Percentiles rank a stretch among this genome's conserved stretches.
These are phyloP conservation scores for Elymnias hypermnestra DNA, from an alignment of 1,140 invertebrate species.

Conservation along the genomic window DNA sequence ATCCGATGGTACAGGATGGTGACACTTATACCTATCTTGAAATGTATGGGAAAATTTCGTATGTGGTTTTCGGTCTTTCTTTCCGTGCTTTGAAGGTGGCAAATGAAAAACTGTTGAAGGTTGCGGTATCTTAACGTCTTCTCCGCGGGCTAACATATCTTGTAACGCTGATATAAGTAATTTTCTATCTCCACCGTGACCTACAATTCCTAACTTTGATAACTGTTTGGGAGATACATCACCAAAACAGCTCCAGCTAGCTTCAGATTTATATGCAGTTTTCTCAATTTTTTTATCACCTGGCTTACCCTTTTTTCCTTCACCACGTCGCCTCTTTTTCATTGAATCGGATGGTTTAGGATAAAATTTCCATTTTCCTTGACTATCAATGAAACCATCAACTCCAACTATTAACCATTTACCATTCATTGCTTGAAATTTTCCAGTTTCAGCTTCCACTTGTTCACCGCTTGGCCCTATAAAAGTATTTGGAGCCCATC, in stretches of 20 bases:
- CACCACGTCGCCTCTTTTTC: slow-evolving; percentile 17
- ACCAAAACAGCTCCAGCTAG: slow-evolving; percentile 59
- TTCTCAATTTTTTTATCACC: slow-evolving; percentile 24
- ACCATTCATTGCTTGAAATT: slow-evolving; percentile 50
- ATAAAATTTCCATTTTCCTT: slow-evolving; percentile 52
- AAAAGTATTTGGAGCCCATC: slow-evolving; percentile 57
- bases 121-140: slow-evolving; percentile 48
- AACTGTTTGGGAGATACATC: slow-evolving; percentile 44
- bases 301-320: slow-evolving; percentile 19
- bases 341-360: slow-evolving; percentile 22
- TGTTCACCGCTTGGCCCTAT: slow-evolving; percentile 51
- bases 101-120: slow-evolving; percentile 33
- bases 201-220: slow-evolving; percentile 54
- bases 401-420: slow-evolving; percentile 55
- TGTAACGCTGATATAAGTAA: slow-evolving; percentile 37
- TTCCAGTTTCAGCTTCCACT: slow-evolving; percentile 48
- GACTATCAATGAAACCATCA: slow-evolving; percentile 52
- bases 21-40: slow-evolving; percentile 36
- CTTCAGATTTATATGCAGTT: slow-evolving; percentile 31
- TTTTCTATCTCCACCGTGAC: slow-evolving; percentile 56
- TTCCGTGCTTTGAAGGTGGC: slow-evolving; percentile 21
- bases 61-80: slow-evolving; percentile 11
- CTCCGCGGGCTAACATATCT: slow-evolving; percentile 41
- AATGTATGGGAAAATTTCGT: slow-evolving; percentile 15
- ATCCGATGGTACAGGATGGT: slow-evolving; percentile 42